A percentile compares a stretch with the other conserved stretches of the same genome.
These are phyloP conservation scores for Caracal caracal DNA, from an alignment of 2,113 vertebrate genomes.

Conservation along the genomic window DNA sequence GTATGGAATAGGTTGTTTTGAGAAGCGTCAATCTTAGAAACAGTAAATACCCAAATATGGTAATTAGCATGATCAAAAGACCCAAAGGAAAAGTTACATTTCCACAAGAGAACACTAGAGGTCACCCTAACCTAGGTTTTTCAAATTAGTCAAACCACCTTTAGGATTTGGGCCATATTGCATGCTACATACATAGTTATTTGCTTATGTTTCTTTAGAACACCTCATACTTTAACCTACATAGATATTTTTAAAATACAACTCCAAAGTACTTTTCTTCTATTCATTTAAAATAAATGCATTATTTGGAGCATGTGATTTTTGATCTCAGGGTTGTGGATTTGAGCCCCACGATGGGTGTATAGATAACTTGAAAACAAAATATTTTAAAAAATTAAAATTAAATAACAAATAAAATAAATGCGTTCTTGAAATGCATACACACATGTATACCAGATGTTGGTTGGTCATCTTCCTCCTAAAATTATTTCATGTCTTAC, in stretches of 20 bases:
- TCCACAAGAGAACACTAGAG: constrained; percentile 49
- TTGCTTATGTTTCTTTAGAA: background rate
- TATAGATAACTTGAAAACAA: background rate
- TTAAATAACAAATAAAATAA: background rate
- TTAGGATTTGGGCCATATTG: background rate
- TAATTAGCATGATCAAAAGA: background rate
- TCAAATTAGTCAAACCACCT: background rate
- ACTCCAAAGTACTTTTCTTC: background rate
- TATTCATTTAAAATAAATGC: background rate
- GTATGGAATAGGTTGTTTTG: constrained; percentile 11
- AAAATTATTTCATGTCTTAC: background rate
- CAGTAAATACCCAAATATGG: background rate
- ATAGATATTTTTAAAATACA: background rate
- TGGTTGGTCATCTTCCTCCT: background rate
- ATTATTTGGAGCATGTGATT: background rate
- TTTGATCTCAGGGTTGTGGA: background rate
- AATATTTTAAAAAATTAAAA: background rate
- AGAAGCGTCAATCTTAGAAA: background rate
- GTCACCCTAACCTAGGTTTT: constrained; percentile 33
- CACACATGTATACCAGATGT: no score
- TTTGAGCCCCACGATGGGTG: background rate
- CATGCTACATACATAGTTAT: background rate
- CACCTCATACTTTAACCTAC: background rate
- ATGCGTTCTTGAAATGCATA: background rate
- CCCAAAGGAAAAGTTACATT: background rate